These are phyloP conservation scores for Norana najaformis DNA, from an alignment of 2,888 invertebrate species.

Conservation along the genomic window DNA sequence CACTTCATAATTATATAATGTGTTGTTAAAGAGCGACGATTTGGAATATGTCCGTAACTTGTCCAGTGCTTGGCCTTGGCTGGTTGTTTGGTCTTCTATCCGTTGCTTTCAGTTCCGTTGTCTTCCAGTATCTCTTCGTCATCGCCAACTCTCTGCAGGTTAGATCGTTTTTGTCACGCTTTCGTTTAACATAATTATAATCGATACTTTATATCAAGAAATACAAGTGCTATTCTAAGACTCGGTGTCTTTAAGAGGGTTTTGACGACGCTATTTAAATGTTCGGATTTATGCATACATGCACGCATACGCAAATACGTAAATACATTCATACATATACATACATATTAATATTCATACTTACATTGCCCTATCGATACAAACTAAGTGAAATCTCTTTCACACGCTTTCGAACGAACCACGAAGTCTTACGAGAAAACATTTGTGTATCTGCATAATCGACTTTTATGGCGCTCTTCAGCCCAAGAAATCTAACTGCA, in stretches of 20 bases:
- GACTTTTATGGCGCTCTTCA: too few species aligned
- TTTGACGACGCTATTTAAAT: too few species aligned
- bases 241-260: background rate
- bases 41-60: conserved; percentile 44
- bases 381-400: too few species aligned
- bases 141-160: conserved; percentile 44
- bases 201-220: background rate
- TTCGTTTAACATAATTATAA: background rate
- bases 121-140: conserved; percentile 44
- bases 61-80: conserved; percentile 43
- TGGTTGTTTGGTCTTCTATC: conserved; percentile 45
- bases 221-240: background rate
- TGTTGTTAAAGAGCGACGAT: conserved; percentile 35
- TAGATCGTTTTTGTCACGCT: background rate
- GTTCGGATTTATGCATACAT: too few species aligned
- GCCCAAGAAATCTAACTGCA: too few species aligned
- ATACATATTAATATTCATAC: too few species aligned
- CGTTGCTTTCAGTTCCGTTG: conserved; percentile 34
- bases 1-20: background rate
- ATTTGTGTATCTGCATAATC: too few species aligned
- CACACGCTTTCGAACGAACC: too few species aligned
- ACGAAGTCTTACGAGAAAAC: too few species aligned
- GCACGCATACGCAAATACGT: too few species aligned
- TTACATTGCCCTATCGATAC: too few species aligned
- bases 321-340: too few species aligned